phyloP scores from a whole-genome alignment of 2,888 invertebrate genomes.

The Lymantria dispar region DNA sequence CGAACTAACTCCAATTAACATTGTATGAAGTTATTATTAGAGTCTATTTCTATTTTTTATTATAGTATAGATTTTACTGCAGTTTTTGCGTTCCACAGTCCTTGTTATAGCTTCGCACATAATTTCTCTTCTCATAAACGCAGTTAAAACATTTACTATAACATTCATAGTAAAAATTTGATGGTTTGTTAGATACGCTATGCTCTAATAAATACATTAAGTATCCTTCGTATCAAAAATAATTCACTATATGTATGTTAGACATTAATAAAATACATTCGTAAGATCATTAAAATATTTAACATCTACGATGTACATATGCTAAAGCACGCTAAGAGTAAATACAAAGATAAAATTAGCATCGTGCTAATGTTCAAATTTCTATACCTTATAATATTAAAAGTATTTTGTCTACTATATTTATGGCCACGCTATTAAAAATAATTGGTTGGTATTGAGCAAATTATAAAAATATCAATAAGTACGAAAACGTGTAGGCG shows the following conservation, averaged over 20 bases:
- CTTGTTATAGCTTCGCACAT: constrained; percentile 29
- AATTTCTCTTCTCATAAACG: constrained; percentile 13
- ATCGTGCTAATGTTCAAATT: not conserved
- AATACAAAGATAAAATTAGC: too few relatives aligned
- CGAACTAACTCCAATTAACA: too few relatives aligned
- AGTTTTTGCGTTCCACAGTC: constrained; percentile 13
- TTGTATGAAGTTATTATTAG: too few relatives aligned
- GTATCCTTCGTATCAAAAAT: too few relatives aligned
- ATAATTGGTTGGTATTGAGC: constrained; percentile 16
- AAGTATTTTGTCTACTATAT: constrained; percentile 3
- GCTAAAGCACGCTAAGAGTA: too few relatives aligned
- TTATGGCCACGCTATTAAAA: constrained; percentile 17
- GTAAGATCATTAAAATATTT: too few relatives aligned
- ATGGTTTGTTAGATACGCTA: too few relatives aligned
- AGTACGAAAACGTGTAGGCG: constrained; percentile 25
- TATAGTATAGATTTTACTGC: not conserved
- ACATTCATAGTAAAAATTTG: too few relatives aligned
- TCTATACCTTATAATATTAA: not conserved
- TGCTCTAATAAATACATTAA: too few relatives aligned
- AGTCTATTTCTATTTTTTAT: not conserved
- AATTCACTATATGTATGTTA: too few relatives aligned
- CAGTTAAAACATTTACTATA: constrained; percentile 16
- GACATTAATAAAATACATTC: too few relatives aligned
- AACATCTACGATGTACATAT: too few relatives aligned
- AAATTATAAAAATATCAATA: constrained; percentile 31